Evolutionary conservation across 2,113 vertebrate species (phyloP), one percentile per base, ranked within the genome.

Genomic region (Crocuta crocuta): DNA sequence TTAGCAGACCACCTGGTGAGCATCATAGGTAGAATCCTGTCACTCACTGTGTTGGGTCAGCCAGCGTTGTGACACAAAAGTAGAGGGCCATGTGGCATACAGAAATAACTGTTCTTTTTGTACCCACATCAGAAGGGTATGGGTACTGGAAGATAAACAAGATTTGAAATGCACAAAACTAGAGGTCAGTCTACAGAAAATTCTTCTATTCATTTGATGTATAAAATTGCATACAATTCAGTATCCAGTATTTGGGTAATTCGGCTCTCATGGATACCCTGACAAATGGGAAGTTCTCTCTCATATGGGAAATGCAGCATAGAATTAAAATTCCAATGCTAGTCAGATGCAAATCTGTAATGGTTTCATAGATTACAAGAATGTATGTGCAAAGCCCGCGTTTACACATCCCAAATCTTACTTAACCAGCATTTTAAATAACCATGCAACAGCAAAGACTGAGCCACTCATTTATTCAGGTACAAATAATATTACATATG

Each of bases 251-350:
- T 88, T 92, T 11, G 15, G 28, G 53, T 84, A 84, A 96, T 61
- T 97, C 48, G 74, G 63, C 80, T 94, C 45, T 91, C 70, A 79
- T 0, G 33, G 81, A 91, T 35, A 94, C 7, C 5, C 35, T 87
- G n/a, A 95, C 24, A 96, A 84, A 65, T 17, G 31, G 24, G 11
- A 95, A 61, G n/a, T 79, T 94, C 43, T 93, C 26, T 23, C 65
- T 28, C 76, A 82, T 50, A 55, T 12, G 9, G 26, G 78, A 93
- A 89, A 89, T 45, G 10, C 21, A 58, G 35, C 66, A 89, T 0
- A 58, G 50, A 84, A 88, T 84, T 84, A 88, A 94, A 84, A 91
- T 73, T 19, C 80, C 8, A 70, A 28, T 28, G 19, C 43, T 58
- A 80, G 15, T 33, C 65, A 96, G 24, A 92, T 11, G 68, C 0